A percentile compares a stretch with the other conserved stretches of the same genome.
Conservation (phyloP, 2,888 invertebrate genomes). For the Dryococelus australis region DNA sequence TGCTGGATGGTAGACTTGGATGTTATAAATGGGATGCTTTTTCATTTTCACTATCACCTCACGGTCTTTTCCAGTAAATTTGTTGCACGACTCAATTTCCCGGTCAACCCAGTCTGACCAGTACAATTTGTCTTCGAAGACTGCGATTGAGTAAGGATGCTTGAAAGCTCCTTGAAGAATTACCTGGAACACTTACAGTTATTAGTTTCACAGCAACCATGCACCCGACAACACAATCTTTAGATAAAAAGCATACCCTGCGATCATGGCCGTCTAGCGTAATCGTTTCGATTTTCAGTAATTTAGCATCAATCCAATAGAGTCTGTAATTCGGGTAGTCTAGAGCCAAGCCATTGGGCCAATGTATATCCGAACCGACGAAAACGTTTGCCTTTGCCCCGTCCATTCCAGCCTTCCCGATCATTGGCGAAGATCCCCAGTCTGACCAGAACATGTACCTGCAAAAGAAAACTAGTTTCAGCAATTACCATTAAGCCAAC, state of each 20-base stretch:
- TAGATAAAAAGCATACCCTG: slow-evolving; percentile 59
- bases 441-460: slow-evolving; percentile 93
- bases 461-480: slow-evolving; percentile 43
- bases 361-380: slow-evolving; percentile 69
- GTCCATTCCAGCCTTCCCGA: slow-evolving; percentile 86
- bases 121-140: slow-evolving; percentile 87
- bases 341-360: slow-evolving; percentile 87
- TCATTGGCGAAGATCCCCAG: slow-evolving; percentile 77
- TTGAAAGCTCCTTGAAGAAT: slow-evolving; percentile 69
- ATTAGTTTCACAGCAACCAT: background rate
- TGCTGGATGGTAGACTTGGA: slow-evolving; percentile 78
- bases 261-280: slow-evolving; percentile 71
- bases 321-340: slow-evolving; percentile 80
- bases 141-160: slow-evolving; percentile 83
- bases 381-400: slow-evolving; percentile 70
- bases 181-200: slow-evolving; percentile 50
- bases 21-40: slow-evolving; percentile 64
- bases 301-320: slow-evolving; percentile 88
- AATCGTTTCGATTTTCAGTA: slow-evolving; percentile 70
- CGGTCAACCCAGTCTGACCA: slow-evolving; percentile 90
- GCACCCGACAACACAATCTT: no score
- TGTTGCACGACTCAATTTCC: slow-evolving; percentile 78
- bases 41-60: slow-evolving; percentile 60
- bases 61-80: slow-evolving; percentile 74
- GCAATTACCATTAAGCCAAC: no score